These are phyloP conservation scores for Oreochromis tanganicae DNA, from an alignment of 2,113 vertebrate genomes.

Conservation along the genomic window DNA sequence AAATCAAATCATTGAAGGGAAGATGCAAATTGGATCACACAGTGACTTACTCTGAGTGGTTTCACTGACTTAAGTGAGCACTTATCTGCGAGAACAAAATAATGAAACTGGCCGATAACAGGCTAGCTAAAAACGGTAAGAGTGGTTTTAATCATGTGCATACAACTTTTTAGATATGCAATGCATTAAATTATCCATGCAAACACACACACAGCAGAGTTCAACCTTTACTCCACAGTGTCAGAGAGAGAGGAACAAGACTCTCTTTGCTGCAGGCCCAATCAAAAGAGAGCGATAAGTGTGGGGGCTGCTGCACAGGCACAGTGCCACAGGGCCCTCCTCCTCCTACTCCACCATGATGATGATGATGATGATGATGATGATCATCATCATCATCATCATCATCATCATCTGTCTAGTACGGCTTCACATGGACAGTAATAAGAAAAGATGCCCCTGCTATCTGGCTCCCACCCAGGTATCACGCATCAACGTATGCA, in stretches of 20 bases:
- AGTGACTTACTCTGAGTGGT: background rate
- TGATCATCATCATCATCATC: background rate
- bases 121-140: background rate
- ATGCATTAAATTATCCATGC: background rate
- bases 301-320: slow-evolving; percentile 10
- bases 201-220: background rate
- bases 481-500: slow-evolving; percentile 7
- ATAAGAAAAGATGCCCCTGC: slow-evolving; percentile 22
- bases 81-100: background rate
- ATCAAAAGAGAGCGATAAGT: background rate
- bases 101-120: background rate
- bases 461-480: slow-evolving; percentile 48
- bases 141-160: background rate
- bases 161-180: background rate
- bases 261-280: background rate
- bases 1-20: background rate
- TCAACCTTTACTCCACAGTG: background rate
- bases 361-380: background rate
- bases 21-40: slow-evolving; percentile 26
- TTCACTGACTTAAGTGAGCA: slow-evolving; percentile 9
- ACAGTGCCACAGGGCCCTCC: background rate
- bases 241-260: background rate
- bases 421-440: background rate
- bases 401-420: background rate
- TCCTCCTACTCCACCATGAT: background rate